Evolutionary conservation across 2,113 vertebrate species (phyloP).

Genomic region (Sturnus vulgaris): DNA sequence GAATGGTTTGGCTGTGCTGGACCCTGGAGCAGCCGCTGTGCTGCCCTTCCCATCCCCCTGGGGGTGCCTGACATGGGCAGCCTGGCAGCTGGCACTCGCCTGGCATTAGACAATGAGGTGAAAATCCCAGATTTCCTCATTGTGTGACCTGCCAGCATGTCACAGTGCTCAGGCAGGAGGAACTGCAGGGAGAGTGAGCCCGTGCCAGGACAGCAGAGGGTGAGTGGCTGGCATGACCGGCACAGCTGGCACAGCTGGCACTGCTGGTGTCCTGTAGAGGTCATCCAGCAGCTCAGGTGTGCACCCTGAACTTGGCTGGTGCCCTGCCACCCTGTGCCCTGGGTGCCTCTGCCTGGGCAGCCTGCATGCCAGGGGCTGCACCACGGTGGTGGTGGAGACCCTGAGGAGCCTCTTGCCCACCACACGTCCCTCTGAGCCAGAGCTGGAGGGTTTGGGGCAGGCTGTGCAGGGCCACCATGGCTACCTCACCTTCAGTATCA

Average conservation of each 20-base stretch:
- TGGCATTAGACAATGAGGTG: background rate
- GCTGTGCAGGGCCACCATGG: background rate
- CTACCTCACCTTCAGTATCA: background rate
- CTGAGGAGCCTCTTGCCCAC: background rate
- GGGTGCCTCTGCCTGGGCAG: background rate
- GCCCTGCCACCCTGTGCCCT: background rate
- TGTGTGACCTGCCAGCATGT: accelerated
- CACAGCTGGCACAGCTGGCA: background rate
- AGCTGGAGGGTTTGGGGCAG: accelerated
- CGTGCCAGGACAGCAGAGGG: background rate
- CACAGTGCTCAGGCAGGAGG: background rate
- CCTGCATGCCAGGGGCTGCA: background rate
- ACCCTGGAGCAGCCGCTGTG: no score
- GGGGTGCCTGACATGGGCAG: no score
- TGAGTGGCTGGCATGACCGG: accelerated
- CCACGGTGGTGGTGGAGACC: background rate
- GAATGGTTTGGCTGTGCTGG: background rate
- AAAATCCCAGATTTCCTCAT: accelerated
- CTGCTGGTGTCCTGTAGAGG: background rate
- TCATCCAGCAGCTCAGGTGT: background rate
- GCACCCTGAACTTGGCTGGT: background rate
- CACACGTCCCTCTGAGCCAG: accelerated
- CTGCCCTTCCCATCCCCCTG: background rate
- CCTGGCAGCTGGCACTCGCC: background rate
- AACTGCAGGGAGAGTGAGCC: background rate